Evolutionary conservation across 2,888 invertebrate species (phyloP).

Genomic region (Anoncus sp.): DNA sequence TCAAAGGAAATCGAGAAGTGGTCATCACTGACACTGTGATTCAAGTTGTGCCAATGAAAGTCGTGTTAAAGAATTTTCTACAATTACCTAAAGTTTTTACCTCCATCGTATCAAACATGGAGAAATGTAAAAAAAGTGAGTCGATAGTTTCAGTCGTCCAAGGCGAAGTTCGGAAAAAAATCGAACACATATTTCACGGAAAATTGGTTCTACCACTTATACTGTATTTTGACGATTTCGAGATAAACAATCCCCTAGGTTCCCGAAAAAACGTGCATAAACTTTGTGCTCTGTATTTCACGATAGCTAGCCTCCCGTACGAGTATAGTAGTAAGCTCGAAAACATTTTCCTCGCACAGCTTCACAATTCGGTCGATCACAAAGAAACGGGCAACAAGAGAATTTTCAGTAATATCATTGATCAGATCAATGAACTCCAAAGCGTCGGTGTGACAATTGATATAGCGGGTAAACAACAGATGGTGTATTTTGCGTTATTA

Average conservation of each 20-base stretch:
- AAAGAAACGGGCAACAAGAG: conserved; percentile 44
- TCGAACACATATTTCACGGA: conserved; percentile 47
- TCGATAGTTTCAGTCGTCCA: conserved; percentile 28
- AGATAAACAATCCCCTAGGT: conserved; percentile 54
- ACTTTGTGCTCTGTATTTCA: conserved; percentile 49
- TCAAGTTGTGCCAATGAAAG: conserved; percentile 53
- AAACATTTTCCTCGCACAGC: conserved; percentile 52
- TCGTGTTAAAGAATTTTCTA: conserved; percentile 59
- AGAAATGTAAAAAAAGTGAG: conserved; percentile 46
- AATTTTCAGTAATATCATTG: conserved; percentile 36
- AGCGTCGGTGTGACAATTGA: conserved; percentile 48
- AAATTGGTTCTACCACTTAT: conserved; percentile 49
- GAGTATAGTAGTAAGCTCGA: conserved; percentile 42
- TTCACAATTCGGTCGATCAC: conserved; percentile 41
- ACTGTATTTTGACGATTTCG: conserved; percentile 52
- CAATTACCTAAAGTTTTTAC: conserved; percentile 59
- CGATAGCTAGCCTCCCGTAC: conserved; percentile 31
- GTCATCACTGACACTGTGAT: conserved; percentile 14
- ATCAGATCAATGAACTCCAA: conserved; percentile 43
- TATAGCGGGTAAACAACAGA: conserved; percentile 17
- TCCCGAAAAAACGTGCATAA: conserved; percentile 26
- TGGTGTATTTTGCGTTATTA: conserved; percentile 50
- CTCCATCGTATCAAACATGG: conserved; percentile 50
- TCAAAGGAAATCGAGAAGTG: conserved; percentile 13
- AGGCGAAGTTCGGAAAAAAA: conserved; percentile 30